Evolutionary conservation across 2,797 vertebrate species (phyloP), one percentile per base, ranked within the genome.

Genomic region (Rhinogobio ventralis): DNA sequence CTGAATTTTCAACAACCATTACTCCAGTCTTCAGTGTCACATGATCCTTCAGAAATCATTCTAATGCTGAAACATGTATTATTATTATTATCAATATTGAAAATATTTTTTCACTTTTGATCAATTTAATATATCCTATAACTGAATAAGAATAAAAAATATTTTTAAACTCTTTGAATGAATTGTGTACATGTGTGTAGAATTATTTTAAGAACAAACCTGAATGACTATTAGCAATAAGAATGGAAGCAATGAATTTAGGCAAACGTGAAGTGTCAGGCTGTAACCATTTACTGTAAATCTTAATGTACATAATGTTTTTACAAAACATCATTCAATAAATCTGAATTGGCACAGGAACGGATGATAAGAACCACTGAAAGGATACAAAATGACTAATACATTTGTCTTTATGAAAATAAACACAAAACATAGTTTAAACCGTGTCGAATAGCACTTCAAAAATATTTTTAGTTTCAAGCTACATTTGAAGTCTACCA

Each of bases 301-400:
- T 86, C 66, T 73, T 68, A 84, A 89, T 62, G 85, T 84, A 81
- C 86, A 19, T 84, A 84, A 76, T 33, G 42, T 86, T 86, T 85
- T 89, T 89, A 90, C 89, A 90, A 90, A 90, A 90, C 89, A 90
- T 87, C 86, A 88, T 89, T 89, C 84, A 87, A 85, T 85, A 87
- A 89, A 84, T 82, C 82, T 86, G 89, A 85, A 87, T 89, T 89
- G 89, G 88, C 88, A 89, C 86, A 84, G 51, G 62, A 87, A 87
- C 39, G 28, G 62, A 77, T 85, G 67, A 87, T 87, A 86, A 83
- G 86, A 88, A 89, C 85, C 89, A 90, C 86, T 79, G 68, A 86
- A 75, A 86, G 87, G 80, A 84, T 90, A 90, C 87, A 90, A 90
- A 90, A 90, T 73, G 82, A 86, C 87, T 64, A 89, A 86, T 87